Percentiles rank a stretch among this genome's conserved stretches.
phyloP scores from a whole-genome alignment of 2,888 invertebrate species.

The Synergus itoensis region DNA sequence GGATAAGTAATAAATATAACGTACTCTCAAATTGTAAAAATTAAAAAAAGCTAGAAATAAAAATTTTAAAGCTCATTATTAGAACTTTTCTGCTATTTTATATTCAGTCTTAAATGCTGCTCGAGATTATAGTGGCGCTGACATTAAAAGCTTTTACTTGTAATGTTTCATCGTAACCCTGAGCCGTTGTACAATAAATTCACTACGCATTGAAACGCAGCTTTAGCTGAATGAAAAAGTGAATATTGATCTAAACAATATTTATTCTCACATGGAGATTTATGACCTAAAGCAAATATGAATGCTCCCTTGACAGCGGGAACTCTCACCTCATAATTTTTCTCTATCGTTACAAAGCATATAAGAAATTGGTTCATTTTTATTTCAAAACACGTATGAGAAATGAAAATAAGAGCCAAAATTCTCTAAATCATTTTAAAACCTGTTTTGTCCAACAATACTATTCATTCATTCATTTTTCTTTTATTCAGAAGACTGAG shows the following conservation, averaged over 20 bases:
- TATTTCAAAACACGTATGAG: background rate
- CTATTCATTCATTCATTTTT: background rate
- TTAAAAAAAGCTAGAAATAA: background rate
- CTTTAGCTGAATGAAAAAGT: background rate
- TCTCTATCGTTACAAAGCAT: background rate
- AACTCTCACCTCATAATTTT: background rate
- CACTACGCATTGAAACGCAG: background rate
- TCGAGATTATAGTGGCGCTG: background rate
- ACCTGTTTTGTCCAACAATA: too few relatives aligned
- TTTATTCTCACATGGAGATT: background rate
- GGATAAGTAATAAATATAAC: too few relatives aligned
- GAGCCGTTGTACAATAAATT: background rate
- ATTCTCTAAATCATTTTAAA: background rate
- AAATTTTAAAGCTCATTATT: background rate
- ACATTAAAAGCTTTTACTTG: too few relatives aligned
- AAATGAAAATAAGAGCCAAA: background rate
- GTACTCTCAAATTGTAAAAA: too few relatives aligned
- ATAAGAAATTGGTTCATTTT: background rate
- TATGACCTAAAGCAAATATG: background rate
- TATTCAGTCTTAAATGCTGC: background rate
- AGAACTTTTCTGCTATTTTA: background rate
- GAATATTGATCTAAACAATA: conserved; percentile 29
- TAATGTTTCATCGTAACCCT: background rate
- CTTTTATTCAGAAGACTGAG: too few relatives aligned
- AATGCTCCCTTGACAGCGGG: background rate